Conservation (phyloP, 2,113 vertebrate species). For the Andinoacara biseriatus region DNA sequence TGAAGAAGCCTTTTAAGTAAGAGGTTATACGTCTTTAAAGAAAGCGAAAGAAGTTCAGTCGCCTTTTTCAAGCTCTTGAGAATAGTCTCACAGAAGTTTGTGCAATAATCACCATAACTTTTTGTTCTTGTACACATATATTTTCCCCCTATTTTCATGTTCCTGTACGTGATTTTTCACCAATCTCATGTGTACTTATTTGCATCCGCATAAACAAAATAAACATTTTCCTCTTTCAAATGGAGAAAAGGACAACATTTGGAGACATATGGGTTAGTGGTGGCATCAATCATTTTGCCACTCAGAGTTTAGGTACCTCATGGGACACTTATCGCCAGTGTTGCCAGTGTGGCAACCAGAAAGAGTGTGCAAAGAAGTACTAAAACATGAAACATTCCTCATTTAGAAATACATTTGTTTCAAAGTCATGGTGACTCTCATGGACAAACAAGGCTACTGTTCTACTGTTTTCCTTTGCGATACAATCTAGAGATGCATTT, state of each 20-base stretch:
- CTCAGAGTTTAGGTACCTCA: no score
- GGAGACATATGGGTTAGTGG: not conserved
- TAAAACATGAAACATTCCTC: no score
- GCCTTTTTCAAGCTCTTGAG: no score
- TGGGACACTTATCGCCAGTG: not conserved
- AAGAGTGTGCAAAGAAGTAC: no score
- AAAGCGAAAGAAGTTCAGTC: no score
- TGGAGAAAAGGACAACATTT: rapidly evolving
- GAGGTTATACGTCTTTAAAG: no score
- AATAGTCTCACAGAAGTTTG: not conserved
- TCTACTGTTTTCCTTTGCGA: not conserved
- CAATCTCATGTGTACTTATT: not conserved
- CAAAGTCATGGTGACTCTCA: not conserved
- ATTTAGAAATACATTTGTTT: not conserved
- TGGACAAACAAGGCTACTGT: not conserved
- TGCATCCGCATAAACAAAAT: not conserved
- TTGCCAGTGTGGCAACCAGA: no score
- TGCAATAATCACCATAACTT: not conserved
- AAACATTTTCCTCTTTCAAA: rapidly evolving
- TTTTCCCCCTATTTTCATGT: not conserved
- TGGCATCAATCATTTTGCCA: no score
- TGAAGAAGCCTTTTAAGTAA: no score
- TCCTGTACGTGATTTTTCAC: not conserved
- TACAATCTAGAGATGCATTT: not conserved
- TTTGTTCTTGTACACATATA: not conserved